Evolutionary conservation across 1,140 invertebrate species (phyloP), one percentile per base, ranked within the genome.

Genomic region (Aphis gossypii): DNA sequence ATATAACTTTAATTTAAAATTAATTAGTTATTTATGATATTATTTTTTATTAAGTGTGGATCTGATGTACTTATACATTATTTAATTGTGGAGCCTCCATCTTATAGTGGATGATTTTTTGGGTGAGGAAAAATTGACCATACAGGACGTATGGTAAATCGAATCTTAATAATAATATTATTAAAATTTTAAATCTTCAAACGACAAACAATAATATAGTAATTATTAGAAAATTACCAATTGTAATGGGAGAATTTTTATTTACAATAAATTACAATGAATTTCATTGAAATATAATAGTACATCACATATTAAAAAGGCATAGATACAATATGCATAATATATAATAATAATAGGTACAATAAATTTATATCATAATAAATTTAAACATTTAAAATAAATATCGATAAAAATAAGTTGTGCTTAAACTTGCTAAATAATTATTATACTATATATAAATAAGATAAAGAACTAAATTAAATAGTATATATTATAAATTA

Each of bases 261-360:
- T 89, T 89, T 89, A 89, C 87, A 89, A 38, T 89, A 89, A 89
- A 89, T 51, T 89, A 89, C 46, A 54, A 38, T 38, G 51, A 25
- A 56, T 56, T 38, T 41, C 21, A 41, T 89, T 56, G 51, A 56
- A 48, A 87, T 41, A 89, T 38, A 56, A 25, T 38, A 35, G 35
- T 56, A 89, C 88, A 89, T 56, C 88, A 56, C 51, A 54, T 46
- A 46, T 89, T 51, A 7, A 88, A 88, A 88, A 88, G 86, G 86
- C 86, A 51, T 88, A 41, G 9, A 23, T 51, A 54, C 38, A 76
- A 23, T 89, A 89, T 89, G 11, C 48, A 38, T 54, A 51, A 48
- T 48, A 48, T 54, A 84, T 83, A 84, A 41, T 76, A 89, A 89
- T 88, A 51, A 88, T 54, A 88, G 38, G 38, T 38, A 89, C 48